Evolutionary conservation across 2,888 invertebrate species (phyloP).

Genomic region (Platycheirus albimanus): DNA sequence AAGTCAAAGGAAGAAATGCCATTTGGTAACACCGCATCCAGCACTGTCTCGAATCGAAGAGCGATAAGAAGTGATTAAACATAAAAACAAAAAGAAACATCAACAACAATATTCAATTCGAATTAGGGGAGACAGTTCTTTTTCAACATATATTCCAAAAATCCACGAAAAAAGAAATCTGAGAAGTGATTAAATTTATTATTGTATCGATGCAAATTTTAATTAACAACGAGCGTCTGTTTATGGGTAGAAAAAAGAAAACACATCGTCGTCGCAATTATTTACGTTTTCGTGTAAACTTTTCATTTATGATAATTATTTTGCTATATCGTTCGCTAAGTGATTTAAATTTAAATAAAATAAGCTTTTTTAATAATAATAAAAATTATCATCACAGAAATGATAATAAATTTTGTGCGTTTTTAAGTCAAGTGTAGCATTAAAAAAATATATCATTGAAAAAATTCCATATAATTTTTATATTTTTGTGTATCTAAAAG

Average conservation of each 20-base stretch:
- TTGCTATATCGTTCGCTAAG: slow-evolving; percentile 69
- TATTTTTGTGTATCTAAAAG: background rate
- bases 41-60: slow-evolving; percentile 36
- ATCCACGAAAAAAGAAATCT: slow-evolving; percentile 15
- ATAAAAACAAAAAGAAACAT: background rate
- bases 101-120: slow-evolving; percentile 12
- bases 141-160: slow-evolving; percentile 15
- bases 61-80: slow-evolving; percentile 64
- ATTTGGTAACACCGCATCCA: slow-evolving; percentile 55
- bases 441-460: background rate
- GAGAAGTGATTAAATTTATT: slow-evolving; percentile 44
- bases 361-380: slow-evolving; percentile 25
- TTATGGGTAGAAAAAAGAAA: slow-evolving; percentile 83
- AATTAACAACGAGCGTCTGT: slow-evolving; percentile 77
- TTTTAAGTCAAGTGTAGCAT: slow-evolving; percentile 22
- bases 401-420: background rate
- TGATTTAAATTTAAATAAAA: slow-evolving; percentile 63
- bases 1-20: slow-evolving; percentile 60
- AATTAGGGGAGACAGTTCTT: slow-evolving; percentile 25
- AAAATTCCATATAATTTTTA: slow-evolving; percentile 18
- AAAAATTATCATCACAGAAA: background rate
- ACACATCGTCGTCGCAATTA: slow-evolving; percentile 82
- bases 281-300: slow-evolving; percentile 81
- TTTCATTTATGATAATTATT: slow-evolving; percentile 72
- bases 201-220: slow-evolving; percentile 71